phyloP scores from a whole-genome alignment of 1,140 invertebrate species.

The Lysiphlebus fabarum region DNA sequence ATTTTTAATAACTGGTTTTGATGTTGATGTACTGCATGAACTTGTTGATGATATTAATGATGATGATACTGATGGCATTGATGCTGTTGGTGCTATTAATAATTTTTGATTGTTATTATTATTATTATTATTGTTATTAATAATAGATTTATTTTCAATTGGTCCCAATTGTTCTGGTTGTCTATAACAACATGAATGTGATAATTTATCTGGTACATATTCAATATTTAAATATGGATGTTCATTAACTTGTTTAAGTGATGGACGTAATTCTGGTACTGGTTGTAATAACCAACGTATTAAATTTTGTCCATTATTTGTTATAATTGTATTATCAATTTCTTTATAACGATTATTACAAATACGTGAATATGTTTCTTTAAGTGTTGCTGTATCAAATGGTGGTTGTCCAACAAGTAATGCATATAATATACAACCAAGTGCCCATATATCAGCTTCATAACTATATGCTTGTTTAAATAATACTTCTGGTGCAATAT shows the following conservation, averaged over 20 bases:
- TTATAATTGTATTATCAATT: slow-evolving; percentile 54
- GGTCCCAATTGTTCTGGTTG: slow-evolving; percentile 27
- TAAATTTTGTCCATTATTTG: slow-evolving; percentile 56
- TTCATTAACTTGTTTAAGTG: slow-evolving; percentile 58
- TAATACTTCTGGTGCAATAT: slow-evolving; percentile 72
- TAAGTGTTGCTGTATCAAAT: slow-evolving; percentile 63
- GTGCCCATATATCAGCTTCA: slow-evolving; percentile 71
- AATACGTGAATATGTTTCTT: slow-evolving; percentile 66
- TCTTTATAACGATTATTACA: slow-evolving; percentile 66
- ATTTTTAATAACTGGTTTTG: background rate
- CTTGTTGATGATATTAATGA: slow-evolving; percentile 17
- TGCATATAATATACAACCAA: slow-evolving; percentile 66
- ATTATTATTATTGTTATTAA: background rate
- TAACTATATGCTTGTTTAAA: slow-evolving; percentile 67
- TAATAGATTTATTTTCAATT: background rate
- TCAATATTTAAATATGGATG: slow-evolving; percentile 62
- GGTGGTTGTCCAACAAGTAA: slow-evolving; percentile 69
- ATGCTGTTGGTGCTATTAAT: background rate
- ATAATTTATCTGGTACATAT: slow-evolving; percentile 40
- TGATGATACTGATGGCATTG: slow-evolving; percentile 16
- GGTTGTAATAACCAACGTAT: slow-evolving; percentile 61
- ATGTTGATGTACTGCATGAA: slow-evolving; percentile 13
- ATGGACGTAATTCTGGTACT: slow-evolving; percentile 60
- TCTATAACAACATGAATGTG: slow-evolving; percentile 44
- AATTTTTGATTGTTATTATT: too few relatives aligned